Evolutionary conservation across 64 coral and sea anemone species (phyloP).

Genomic region (Pocillopora damicornis): DNA sequence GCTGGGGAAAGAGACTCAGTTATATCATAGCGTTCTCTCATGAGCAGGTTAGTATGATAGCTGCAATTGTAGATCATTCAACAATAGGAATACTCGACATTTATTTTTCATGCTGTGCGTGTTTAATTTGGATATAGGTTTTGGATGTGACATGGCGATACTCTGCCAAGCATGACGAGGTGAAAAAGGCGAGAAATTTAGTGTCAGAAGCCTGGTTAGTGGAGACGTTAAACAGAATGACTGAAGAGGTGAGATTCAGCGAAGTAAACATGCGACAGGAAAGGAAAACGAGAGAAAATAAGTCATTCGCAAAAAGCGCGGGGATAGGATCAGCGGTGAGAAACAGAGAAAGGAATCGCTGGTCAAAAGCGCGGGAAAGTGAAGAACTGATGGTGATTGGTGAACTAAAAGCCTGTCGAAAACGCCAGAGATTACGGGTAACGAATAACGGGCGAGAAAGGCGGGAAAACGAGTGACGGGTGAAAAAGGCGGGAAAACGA

Average conservation of each 20-base stretch:
- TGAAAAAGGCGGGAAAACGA: too few relatives aligned
- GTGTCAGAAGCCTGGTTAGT: constrained; percentile 73
- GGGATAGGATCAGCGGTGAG: too few relatives aligned
- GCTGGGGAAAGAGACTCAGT: constrained; percentile 78
- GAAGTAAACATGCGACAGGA: too few relatives aligned
- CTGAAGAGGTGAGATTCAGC: constrained; percentile 40
- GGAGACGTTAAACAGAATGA: constrained; percentile 44
- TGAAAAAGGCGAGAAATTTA: constrained; percentile 52
- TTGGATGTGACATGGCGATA: constrained; percentile 92
- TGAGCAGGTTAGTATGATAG: constrained; percentile 55
- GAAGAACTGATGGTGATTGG: too few relatives aligned
- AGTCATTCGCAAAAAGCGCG: too few relatives aligned
- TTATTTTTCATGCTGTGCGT: background rate
- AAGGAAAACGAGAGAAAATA: too few relatives aligned
- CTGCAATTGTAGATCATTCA: background rate
- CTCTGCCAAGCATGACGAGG: constrained; percentile 72
- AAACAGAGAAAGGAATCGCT: too few relatives aligned
- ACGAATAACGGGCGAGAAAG: too few relatives aligned
- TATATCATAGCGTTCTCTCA: constrained; percentile 86
- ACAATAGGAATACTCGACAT: background rate
- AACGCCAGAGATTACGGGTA: too few relatives aligned
- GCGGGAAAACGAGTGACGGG: too few relatives aligned
- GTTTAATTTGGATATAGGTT: constrained; percentile 19
- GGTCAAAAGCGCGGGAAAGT: background rate
- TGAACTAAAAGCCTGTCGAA: too few relatives aligned